Evolutionary conservation across 2,797 vertebrate genomes (phyloP).

Genomic region (Propithecus perrieri): DNA sequence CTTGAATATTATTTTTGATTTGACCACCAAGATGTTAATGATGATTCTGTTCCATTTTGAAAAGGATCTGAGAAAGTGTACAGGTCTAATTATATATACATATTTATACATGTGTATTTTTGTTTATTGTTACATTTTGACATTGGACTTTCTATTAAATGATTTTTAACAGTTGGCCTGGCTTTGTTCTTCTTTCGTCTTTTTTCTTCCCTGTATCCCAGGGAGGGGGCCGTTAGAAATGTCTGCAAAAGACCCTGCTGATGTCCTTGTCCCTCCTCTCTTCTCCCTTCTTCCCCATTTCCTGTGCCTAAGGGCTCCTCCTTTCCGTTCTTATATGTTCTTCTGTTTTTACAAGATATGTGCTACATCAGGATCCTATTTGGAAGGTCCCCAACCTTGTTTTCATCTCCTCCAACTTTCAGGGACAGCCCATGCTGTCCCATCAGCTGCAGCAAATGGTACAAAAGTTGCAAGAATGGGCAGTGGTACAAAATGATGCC

Average conservation of each 20-base stretch:
- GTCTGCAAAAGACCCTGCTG: not conserved
- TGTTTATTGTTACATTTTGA: constrained; percentile 81
- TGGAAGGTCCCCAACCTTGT: not conserved
- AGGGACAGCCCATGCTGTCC: not conserved
- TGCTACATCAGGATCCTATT: not conserved
- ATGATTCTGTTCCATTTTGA: constrained; percentile 67
- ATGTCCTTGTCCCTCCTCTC: not conserved
- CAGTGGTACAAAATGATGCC: not conserved
- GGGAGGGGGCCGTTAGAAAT: fast-evolving
- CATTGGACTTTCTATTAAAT: constrained; percentile 82
- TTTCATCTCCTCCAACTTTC: not conserved
- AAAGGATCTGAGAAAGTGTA: constrained; percentile 76
- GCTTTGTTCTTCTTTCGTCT: not conserved
- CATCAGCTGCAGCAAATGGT: not conserved
- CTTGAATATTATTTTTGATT: constrained; percentile 60
- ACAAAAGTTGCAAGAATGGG: not conserved
- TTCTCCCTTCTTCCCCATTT: not conserved
- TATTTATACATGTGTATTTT: constrained; percentile 80
- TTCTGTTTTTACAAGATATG: not conserved
- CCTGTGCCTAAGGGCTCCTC: not conserved
- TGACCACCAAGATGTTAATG: constrained; percentile 60
- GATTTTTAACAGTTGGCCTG: constrained; percentile 76
- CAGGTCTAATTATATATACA: constrained; percentile 75
- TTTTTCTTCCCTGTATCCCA: not conserved
- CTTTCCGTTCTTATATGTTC: not conserved